Evolutionary conservation across 2,113 vertebrate species (phyloP).

Genomic region (Campylorhamphus procurvoides): DNA sequence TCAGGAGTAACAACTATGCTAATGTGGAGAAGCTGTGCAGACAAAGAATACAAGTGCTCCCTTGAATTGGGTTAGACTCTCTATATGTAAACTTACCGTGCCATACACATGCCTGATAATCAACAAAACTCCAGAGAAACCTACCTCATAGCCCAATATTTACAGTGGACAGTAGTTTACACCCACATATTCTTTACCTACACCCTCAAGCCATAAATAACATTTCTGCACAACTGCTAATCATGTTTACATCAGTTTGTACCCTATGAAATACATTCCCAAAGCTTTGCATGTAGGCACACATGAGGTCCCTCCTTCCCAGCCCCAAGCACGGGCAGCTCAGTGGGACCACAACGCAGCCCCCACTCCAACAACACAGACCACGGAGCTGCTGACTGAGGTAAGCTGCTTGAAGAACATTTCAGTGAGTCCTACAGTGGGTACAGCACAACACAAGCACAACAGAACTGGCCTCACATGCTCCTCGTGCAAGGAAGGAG

Average conservation of each 20-base stretch:
- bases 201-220: background rate
- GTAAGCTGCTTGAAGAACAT: background rate
- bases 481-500: background rate
- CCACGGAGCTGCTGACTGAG: background rate
- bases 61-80: background rate
- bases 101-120: background rate
- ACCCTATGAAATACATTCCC: fast-evolving
- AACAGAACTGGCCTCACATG: fast-evolving
- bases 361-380: background rate
- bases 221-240: fast-evolving
- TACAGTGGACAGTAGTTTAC: fast-evolving
- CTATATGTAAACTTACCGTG: background rate
- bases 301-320: background rate
- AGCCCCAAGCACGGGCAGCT: background rate
- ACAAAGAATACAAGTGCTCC: background rate
- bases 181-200: fast-evolving
- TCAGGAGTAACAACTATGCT: constrained; percentile 47
- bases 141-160: background rate
- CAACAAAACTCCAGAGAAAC: background rate
- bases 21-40: background rate
- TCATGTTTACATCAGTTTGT: fast-evolving
- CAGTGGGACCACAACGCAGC: background rate
- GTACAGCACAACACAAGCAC: no score
- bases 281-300: fast-evolving
- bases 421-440: no score